Evolutionary conservation across 2,888 invertebrate genomes (phyloP).

Genomic region (Aquatica leii): DNA sequence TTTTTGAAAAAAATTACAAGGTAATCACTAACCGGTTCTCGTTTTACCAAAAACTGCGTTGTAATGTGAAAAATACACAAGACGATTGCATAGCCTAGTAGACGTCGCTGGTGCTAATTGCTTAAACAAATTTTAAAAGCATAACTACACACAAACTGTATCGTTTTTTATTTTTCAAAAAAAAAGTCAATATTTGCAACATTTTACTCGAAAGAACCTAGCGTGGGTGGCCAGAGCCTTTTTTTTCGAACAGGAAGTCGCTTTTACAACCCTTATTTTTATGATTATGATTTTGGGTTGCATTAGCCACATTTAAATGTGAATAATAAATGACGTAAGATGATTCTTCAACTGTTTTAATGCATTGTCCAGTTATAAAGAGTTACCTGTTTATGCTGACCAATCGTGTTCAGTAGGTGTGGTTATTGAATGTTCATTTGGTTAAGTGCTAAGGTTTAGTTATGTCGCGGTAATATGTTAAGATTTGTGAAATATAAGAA

Average conservation of each 20-base stretch:
- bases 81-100: slow-evolving; percentile 53
- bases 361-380: slow-evolving; percentile 33
- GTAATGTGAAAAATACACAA: slow-evolving; percentile 59
- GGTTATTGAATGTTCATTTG: slow-evolving; percentile 47
- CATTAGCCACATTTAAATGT: too few relatives aligned
- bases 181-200: slow-evolving; percentile 12
- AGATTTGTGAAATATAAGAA: slow-evolving; percentile 57
- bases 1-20: slow-evolving; percentile 46
- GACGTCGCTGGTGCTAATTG: slow-evolving; percentile 57
- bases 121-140: slow-evolving; percentile 52
- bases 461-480: slow-evolving; percentile 56
- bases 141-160: slow-evolving; percentile 42
- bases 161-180: neutral
- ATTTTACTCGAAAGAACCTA: neutral
- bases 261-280: too few relatives aligned
- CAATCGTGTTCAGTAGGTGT: slow-evolving; percentile 52
- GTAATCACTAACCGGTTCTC: slow-evolving; percentile 56
- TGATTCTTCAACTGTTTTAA: neutral
- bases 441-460: slow-evolving; percentile 54
- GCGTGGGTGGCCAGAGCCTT: slow-evolving; percentile 8
- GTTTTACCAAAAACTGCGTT: slow-evolving; percentile 55
- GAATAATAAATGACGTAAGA: slow-evolving; percentile 1
- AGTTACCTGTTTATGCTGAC: slow-evolving; percentile 42
- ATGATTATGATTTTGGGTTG: too few relatives aligned
- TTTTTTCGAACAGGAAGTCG: neutral